These are phyloP conservation scores for Ianthella basta DNA, from an alignment of 37 sponge, comb jelly and placozoan species.

Conservation along the genomic window DNA sequence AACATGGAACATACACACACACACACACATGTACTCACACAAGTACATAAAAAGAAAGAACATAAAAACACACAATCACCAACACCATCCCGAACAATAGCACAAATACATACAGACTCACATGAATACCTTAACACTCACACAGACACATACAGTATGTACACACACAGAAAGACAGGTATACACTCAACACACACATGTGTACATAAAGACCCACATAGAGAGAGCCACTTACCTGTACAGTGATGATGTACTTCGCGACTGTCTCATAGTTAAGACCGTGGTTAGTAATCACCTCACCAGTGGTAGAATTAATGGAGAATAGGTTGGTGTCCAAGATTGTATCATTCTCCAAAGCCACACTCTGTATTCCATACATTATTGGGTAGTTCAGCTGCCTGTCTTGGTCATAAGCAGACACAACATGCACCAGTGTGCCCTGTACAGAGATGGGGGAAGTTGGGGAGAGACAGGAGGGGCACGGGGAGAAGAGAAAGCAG, in stretches of 20 bases:
- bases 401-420: slow-evolving; percentile 13
- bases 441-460: background rate
- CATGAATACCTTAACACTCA: no score
- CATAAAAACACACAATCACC: no score
- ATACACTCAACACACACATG: no score
- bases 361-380: background rate
- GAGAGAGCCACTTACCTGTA: background rate
- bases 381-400: background rate
- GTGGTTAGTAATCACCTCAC: background rate
- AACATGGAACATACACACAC: no score
- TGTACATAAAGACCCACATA: no score
- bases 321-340: background rate
- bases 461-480: background rate
- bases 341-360: background rate
- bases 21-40: no score
- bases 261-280: background rate
- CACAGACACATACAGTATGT: no score
- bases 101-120: no score
- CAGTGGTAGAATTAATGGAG: background rate
- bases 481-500: no score
- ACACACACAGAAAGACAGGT: no score
- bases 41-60: no score
- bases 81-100: no score
- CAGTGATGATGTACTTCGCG: slow-evolving; percentile 10
- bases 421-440: slow-evolving; percentile 9